Conservation (phyloP, 2,888 invertebrate genomes). For the Molorchus minor region DNA sequence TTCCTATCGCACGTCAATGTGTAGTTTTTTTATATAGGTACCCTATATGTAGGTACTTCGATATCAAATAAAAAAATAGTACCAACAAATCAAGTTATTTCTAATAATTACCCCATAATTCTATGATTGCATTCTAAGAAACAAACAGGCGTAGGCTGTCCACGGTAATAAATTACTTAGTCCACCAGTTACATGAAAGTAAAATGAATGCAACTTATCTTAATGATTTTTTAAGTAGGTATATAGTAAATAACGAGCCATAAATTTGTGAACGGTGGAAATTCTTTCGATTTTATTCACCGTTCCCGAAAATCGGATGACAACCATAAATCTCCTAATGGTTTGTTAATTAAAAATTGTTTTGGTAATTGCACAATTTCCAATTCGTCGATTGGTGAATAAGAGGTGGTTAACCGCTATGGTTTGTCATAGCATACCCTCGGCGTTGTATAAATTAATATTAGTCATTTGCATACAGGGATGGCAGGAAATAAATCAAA, state of each 20-base stretch:
- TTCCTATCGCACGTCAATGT: not conserved
- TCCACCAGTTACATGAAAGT: conserved; percentile 2
- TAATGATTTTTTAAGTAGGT: conserved; percentile 39
- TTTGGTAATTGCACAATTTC: no score
- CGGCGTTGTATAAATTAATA: no score
- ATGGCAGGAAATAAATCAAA: no score
- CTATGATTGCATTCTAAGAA: conserved; percentile 10
- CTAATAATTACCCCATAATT: conserved; percentile 15
- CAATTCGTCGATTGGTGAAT: no score
- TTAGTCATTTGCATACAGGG: no score
- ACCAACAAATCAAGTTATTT: not conserved
- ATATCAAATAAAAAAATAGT: no score
- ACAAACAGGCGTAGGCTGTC: conserved; percentile 13
- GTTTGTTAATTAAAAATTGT: not conserved
- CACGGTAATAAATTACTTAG: conserved; percentile 17
- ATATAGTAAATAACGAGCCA: conserved; percentile 28
- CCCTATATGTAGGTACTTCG: no score
- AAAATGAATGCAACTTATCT: conserved; percentile 22
- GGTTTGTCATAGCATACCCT: no score
- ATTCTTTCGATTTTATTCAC: conserved; percentile 36
- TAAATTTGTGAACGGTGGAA: conserved; percentile 34
- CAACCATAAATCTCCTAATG: not conserved
- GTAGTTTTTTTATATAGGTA: no score
- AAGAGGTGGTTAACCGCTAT: no score
- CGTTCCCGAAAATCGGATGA: conserved; percentile 8